Percentiles rank a stretch among this genome's conserved stretches.
phyloP scores from a whole-genome alignment of 1,140 invertebrate species.

The Uloborus diversus region DNA sequence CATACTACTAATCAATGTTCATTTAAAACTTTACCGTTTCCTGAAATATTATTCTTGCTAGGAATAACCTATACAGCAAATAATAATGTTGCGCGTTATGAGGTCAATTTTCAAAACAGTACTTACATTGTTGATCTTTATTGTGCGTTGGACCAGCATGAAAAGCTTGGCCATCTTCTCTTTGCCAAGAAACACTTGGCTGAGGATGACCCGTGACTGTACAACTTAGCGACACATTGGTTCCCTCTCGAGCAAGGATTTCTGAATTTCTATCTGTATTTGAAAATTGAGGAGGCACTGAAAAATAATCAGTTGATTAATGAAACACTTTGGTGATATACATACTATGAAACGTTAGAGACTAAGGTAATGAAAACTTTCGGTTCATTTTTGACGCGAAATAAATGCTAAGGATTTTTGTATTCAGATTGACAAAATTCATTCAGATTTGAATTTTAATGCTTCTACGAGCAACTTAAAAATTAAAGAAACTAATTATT shows the following conservation, averaged over 20 bases:
- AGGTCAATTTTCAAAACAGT: not conserved
- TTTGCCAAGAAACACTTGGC: constrained; percentile 90
- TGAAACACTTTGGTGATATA: no score
- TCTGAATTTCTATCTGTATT: constrained; percentile 84
- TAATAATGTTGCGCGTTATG: not conserved
- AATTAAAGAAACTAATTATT: no score
- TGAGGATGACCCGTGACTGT: constrained; percentile 88
- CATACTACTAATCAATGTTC: no score
- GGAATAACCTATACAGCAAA: not conserved
- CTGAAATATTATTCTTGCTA: no score
- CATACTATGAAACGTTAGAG: no score
- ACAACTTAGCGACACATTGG: constrained; percentile 87
- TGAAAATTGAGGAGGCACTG: constrained; percentile 92
- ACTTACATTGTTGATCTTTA: constrained; percentile 19
- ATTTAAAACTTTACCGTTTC: no score
- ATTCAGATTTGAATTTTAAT: no score
- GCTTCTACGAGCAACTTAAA: no score
- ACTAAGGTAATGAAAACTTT: no score
- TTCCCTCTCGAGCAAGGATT: constrained; percentile 87
- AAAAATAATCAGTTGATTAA: not conserved
- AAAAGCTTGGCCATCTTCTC: constrained; percentile 85
- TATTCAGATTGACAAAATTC: no score
- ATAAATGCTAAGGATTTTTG: no score
- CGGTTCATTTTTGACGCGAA: no score
- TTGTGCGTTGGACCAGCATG: constrained; percentile 24